Evolutionary conservation across 1,140 invertebrate genomes (phyloP), one percentile per base, ranked within the genome.

Genomic region (Palaemon carinicauda): DNA sequence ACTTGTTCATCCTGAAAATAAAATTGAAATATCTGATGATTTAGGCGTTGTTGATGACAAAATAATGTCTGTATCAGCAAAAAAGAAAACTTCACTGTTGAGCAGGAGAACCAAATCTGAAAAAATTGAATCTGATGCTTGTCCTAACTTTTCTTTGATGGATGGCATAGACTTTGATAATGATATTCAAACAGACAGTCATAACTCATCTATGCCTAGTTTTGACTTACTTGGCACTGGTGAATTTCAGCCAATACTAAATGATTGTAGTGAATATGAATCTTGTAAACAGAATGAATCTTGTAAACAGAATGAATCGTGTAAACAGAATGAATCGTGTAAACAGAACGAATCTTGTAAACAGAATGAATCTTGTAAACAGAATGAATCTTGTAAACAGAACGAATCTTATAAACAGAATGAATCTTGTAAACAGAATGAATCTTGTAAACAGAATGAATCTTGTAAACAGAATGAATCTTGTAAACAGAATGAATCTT

Each of bases 241-340:
- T 10, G 84, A 86, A 17, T 80, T 80, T 71, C 77, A 86, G 4
- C 19, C 50, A 29, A 69, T 80, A 65, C 50, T 78, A 53, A 51
- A 80, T 80, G 27, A 54, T 74, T 31, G 29, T 54, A 15, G 5
- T 29, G 0, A 24, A n/a, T 21, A 53, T 27, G n/a, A 31, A 51
- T 53, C n/a, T 41, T 19, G 50, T 29, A 31, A 53, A 74, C 29
- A 52, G 31, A 27, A 41, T 53, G 60, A 19, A 53, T 14, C 24
- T 5, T 51, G n/a, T n/a, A n/a, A n/a, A n/a, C n/a, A n/a, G n/a
- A n/a, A 53, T 27, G n/a, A 31, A 51, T 53, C n/a, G 24, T 19
- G 50, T 29, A 31, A 53, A 74, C 29, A 52, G n/a, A n/a, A 53
- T 27, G n/a, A 31, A 51, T 53, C n/a, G 24, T 19, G 50, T 29